Base-by-base conservation (phyloP, 2,797 vertebrate species). In the Parotocinclus haroldoi region DNA sequence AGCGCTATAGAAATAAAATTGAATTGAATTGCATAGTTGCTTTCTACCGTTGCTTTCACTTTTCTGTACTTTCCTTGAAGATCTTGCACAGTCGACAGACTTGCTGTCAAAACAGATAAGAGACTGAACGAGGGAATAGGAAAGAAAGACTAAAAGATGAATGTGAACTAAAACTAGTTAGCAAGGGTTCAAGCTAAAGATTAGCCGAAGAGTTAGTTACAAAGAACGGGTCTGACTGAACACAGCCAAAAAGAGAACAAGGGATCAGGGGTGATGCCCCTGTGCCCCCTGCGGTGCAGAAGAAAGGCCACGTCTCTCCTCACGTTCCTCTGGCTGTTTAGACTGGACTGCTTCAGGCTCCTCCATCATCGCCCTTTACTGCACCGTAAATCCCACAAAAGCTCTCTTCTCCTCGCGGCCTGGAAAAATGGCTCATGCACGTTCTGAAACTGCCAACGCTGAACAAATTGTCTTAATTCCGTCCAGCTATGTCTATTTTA, bases 291-390 rank as follows among this genome's bases (percentile, higher is more conserved):
- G 83, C 65, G 59, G 84, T 69, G 75, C 54, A 71, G 77, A 80
- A 79, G 76, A 80, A 77, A 77, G 36, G 66, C 71, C 16, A 40
- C 7, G 63, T 89, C 87, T 75, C 69, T 87, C 87, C 64, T 76
- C 86, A 82, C 84, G 49, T 85, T 78, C 58, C 57, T 75, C 66
- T 78, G 76, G 80, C 81, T 87, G 86, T 88, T 87, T 88, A 84
- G 86, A 82, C 87, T 86, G 74, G 69, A 78, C 75, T 42, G 58
- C 69, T 79, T 57, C 76, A 85, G 78, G 79, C 77, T 64, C 58
- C 74, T 85, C 83, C 78, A 79, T 88, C 86, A 81, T 78, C 84
- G 16, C 80, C 77, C 77, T 80, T 87, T 82, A 86, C 81, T 78
- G 17, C 51, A 27, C 58, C 11, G 13, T 55, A 63, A 70, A 51